Percentiles rank a stretch among this genome's conserved stretches.
Conservation (phyloP, 2,797 vertebrate genomes). For the Enteromius mattozi region DNA sequence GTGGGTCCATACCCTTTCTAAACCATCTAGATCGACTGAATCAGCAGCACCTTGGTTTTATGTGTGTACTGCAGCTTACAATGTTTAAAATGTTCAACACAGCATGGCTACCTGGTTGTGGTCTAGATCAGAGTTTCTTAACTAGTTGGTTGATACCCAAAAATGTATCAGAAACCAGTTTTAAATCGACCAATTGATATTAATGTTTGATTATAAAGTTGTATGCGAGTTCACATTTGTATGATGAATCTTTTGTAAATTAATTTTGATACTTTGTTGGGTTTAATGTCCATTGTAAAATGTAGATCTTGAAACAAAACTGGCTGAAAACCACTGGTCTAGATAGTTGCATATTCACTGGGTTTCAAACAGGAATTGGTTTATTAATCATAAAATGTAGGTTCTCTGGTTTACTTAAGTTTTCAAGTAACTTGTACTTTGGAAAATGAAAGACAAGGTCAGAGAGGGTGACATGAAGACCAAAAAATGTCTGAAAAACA, state of each 20-base stretch:
- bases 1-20: slow-evolving; percentile 86
- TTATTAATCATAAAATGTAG: slow-evolving; percentile 20
- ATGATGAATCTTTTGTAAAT: background rate
- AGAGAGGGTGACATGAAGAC: background rate
- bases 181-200: background rate
- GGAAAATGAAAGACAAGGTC: slow-evolving; percentile 28
- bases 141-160: background rate
- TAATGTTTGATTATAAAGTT: background rate
- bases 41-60: slow-evolving; percentile 23
- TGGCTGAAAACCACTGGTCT: slow-evolving; percentile 26
- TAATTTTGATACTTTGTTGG: background rate
- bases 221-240: background rate
- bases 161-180: background rate
- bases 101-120: slow-evolving; percentile 9
- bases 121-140: slow-evolving; percentile 28
- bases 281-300: background rate
- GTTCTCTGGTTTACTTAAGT: slow-evolving; percentile 1
- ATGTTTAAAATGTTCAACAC: slow-evolving; percentile 31
- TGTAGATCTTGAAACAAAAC: slow-evolving; percentile 5
- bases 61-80: slow-evolving; percentile 33
- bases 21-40: slow-evolving; percentile 24
- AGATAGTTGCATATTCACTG: background rate
- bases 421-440: slow-evolving; percentile 12
- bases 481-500: slow-evolving; percentile 22
- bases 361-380: slow-evolving; percentile 20